Conservation (phyloP, 1,140 invertebrate species). For the Araneus ventricosus region DNA sequence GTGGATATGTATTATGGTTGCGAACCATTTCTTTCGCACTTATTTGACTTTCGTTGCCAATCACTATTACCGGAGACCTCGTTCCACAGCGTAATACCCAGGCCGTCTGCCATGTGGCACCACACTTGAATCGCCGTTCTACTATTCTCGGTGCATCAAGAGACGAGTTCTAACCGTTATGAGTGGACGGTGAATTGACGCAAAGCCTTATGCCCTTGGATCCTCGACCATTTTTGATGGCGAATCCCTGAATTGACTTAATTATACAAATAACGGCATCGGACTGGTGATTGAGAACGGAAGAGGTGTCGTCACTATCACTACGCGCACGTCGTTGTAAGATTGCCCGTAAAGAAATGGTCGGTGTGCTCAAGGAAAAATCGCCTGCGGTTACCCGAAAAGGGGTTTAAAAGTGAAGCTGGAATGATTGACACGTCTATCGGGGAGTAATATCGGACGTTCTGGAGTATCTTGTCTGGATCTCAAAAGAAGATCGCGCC, state of each 20-base stretch:
- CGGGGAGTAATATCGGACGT: background rate
- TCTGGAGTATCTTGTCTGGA: background rate
- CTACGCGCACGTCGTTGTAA: background rate
- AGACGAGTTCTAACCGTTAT: too few relatives aligned
- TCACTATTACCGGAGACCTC: too few relatives aligned
- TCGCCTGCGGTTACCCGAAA: background rate
- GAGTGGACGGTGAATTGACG: background rate
- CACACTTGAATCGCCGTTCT: too few relatives aligned
- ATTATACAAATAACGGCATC: background rate
- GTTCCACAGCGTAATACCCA: too few relatives aligned
- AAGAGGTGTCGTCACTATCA: background rate
- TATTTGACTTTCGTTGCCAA: too few relatives aligned
- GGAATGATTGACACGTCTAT: conserved; percentile 7
- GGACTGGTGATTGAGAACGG: background rate
- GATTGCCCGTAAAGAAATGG: background rate
- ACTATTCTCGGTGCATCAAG: too few relatives aligned
- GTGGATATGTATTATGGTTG: too few relatives aligned
- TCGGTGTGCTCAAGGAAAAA: background rate
- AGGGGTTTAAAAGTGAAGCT: background rate
- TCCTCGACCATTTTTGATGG: background rate
- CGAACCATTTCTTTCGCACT: too few relatives aligned
- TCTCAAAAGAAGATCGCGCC: background rate
- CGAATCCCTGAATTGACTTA: background rate
- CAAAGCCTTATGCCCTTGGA: background rate
- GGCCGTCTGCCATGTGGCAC: too few relatives aligned